These are phyloP conservation scores for Crocidura indochinensis DNA, from an alignment of 2,797 vertebrate species.

Conservation along the genomic window DNA sequence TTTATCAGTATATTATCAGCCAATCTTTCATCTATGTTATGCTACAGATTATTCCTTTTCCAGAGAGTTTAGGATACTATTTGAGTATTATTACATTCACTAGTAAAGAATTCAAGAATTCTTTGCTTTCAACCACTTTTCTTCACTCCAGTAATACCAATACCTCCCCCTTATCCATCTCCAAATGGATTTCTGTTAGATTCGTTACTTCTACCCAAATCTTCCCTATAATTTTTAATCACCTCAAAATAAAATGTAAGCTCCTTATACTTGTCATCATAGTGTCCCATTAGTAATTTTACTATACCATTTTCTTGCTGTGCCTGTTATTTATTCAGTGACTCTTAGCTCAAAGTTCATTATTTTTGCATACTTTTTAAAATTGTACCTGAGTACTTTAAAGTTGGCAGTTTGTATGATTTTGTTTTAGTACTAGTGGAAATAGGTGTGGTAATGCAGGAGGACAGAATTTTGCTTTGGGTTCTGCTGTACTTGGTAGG, in stretches of 20 bases:
- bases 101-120: background rate
- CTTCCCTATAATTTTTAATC: background rate
- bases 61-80: background rate
- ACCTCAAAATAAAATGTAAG: slow-evolving; percentile 28
- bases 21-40: background rate
- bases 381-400: background rate
- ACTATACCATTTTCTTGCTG: background rate
- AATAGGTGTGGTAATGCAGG: background rate
- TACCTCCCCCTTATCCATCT: no score
- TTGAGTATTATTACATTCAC: slow-evolving; percentile 16
- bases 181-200: no score
- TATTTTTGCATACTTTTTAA: background rate
- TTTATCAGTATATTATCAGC: background rate
- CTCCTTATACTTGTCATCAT: background rate
- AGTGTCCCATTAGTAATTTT: background rate
- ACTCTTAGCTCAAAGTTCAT: background rate
- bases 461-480: background rate
- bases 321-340: background rate
- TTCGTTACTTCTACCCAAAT: background rate
- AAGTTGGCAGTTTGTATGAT: background rate
- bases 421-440: background rate
- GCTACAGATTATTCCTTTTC: background rate
- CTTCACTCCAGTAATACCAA: no score
- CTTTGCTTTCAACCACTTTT: background rate
- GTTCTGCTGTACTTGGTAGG: background rate